These are phyloP conservation scores for Tokudaia tokunoshimensis DNA, from an alignment of 2,797 vertebrate genomes.

Conservation along the genomic window DNA sequence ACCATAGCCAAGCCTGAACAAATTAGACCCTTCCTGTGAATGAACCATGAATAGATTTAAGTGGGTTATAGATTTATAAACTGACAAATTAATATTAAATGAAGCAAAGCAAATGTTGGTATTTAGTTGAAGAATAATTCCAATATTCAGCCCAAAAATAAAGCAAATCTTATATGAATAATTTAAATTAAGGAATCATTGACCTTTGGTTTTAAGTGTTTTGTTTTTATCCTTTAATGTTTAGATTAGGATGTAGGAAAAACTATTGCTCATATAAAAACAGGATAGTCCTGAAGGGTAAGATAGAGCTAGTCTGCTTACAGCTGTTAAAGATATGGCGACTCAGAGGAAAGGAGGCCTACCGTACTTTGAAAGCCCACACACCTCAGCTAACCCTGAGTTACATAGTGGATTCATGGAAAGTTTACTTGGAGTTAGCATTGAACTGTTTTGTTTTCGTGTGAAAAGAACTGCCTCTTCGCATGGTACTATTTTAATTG, in stretches of 20 bases:
- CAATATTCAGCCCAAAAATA: slow-evolving; percentile 59
- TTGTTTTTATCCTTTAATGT: slow-evolving; percentile 67
- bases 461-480: slow-evolving; percentile 58
- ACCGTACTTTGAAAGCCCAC: slow-evolving; percentile 45
- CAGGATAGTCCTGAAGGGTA: slow-evolving; percentile 35
- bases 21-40: slow-evolving; percentile 58
- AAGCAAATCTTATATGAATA: slow-evolving; percentile 22
- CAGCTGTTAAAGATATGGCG: slow-evolving; percentile 15
- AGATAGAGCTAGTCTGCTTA: slow-evolving; percentile 34
- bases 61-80: slow-evolving; percentile 52
- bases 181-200: slow-evolving; percentile 67
- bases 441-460: slow-evolving; percentile 52
- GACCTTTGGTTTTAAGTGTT: slow-evolving; percentile 56
- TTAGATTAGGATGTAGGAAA: slow-evolving; percentile 61
- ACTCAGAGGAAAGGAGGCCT: neutral
- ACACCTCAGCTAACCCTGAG: slow-evolving; percentile 33
- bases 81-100: slow-evolving; percentile 68
- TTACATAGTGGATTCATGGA: neutral
- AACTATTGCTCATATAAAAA: slow-evolving; percentile 54
- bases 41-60: slow-evolving; percentile 52
- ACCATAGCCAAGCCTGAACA: neutral
- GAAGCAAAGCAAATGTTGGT: slow-evolving; percentile 71
- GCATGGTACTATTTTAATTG: slow-evolving; percentile 60
- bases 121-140: slow-evolving; percentile 56
- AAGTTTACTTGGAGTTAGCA: slow-evolving; percentile 1